Conservation (phyloP, 2,113 vertebrate species). For the Gracilinanus agilis region DNA sequence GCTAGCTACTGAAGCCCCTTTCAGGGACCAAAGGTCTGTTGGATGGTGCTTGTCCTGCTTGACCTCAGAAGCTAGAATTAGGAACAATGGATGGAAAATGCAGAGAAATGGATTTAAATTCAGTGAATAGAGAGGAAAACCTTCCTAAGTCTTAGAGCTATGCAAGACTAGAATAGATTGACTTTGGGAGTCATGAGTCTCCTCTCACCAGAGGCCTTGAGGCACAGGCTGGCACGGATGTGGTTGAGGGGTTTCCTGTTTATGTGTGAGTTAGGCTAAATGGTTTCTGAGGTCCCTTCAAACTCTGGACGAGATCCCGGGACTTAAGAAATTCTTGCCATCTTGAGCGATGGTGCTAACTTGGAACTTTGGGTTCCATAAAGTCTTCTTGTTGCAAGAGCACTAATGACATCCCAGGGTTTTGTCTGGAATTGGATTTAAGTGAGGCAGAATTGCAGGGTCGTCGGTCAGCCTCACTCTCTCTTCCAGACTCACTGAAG, state of each 20-base stretch:
- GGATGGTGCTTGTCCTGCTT: neutral
- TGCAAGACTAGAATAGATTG: neutral
- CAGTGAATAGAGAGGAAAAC: neutral
- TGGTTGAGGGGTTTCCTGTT: neutral
- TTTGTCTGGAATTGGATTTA: too few species aligned
- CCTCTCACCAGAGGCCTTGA: neutral
- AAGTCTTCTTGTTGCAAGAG: neutral
- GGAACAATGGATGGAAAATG: neutral
- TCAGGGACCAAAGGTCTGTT: neutral
- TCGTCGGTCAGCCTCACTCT: too few species aligned
- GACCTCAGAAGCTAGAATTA: neutral
- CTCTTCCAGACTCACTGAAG: too few species aligned
- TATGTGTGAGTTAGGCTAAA: neutral
- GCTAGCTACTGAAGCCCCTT: neutral
- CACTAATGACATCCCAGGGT: too few species aligned
- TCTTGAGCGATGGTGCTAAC: neutral
- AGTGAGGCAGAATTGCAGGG: too few species aligned
- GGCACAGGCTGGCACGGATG: neutral
- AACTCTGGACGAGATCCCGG: neutral
- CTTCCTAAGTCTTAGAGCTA: neutral
- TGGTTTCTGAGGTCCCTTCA: neutral
- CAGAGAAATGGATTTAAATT: neutral
- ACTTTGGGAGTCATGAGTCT: neutral
- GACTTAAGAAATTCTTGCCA: neutral
- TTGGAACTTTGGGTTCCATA: conserved; percentile 13